Evolutionary conservation across 2,888 invertebrate species (phyloP).

Genomic region (Galerucella nymphaeae): DNA sequence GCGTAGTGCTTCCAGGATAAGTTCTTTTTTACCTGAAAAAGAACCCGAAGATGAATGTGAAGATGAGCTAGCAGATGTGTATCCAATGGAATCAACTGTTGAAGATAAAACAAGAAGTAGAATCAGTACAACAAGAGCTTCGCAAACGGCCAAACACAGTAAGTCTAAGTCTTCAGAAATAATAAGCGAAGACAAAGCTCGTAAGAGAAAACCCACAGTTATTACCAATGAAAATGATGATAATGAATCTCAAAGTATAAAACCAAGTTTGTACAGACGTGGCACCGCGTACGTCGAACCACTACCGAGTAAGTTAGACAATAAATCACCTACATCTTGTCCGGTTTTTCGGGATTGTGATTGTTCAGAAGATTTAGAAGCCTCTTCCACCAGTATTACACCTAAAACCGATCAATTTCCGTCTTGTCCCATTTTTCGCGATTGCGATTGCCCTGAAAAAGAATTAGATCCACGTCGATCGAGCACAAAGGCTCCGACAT

Average conservation of each 20-base stretch:
- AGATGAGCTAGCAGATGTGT: background rate
- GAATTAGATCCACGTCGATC: background rate
- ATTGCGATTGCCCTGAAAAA: no score
- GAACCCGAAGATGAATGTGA: background rate
- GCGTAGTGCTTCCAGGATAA: background rate
- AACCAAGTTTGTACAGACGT: no score
- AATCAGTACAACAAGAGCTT: background rate
- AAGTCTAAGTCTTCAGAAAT: background rate
- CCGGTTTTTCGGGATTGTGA: background rate
- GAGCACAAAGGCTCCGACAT: background rate
- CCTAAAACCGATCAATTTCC: background rate
- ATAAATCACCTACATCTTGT: background rate
- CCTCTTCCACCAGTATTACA: no score
- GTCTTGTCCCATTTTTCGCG: background rate
- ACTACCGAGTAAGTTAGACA: background rate
- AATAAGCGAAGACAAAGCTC: background rate
- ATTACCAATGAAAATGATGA: no score
- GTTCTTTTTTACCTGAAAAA: background rate
- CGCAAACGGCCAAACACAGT: background rate
- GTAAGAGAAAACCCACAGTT: no score
- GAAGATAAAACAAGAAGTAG: background rate
- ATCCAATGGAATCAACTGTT: background rate
- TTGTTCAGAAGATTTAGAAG: no score
- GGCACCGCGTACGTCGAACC: no score
- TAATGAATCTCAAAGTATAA: no score